A percentile compares a stretch with the other conserved stretches of the same genome.
phyloP scores from a whole-genome alignment of 1,140 invertebrate species.

The Stegodyphus dumicola region DNA sequence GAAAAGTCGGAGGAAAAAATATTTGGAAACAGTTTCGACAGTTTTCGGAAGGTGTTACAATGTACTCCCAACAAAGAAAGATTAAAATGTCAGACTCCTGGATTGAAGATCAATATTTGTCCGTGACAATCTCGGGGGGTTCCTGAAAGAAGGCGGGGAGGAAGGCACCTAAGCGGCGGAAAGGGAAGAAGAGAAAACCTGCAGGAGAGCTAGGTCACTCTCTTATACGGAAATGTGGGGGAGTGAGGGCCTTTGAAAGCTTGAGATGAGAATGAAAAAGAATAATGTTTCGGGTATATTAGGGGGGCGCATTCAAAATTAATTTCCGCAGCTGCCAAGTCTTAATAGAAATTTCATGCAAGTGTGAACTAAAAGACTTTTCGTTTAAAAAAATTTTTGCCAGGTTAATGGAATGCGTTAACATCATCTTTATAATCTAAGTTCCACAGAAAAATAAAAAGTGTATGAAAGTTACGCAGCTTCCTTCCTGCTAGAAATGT shows the following conservation, averaged over 20 bases:
- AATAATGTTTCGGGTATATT: constrained; percentile 1
- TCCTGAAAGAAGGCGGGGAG: not conserved
- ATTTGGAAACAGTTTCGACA: constrained; percentile 3
- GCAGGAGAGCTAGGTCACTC: not conserved
- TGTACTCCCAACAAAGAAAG: constrained; percentile 3
- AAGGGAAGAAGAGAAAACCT: not conserved
- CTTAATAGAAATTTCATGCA: too few species aligned
- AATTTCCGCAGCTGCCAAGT: too few species aligned
- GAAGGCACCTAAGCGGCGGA: not conserved
- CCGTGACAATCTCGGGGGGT: constrained; percentile 1
- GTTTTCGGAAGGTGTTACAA: constrained; percentile 2
- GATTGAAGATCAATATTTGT: constrained; percentile 41
- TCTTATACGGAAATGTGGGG: constrained; percentile 1
- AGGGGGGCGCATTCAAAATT: constrained; percentile 9
- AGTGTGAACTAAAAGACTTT: too few species aligned
- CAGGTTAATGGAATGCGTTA: too few species aligned
- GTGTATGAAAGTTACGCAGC: too few species aligned
- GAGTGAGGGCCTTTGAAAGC: not conserved
- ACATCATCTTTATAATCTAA: too few species aligned
- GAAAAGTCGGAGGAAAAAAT: not conserved
- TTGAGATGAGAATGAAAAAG: not conserved
- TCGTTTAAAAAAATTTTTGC: too few species aligned
- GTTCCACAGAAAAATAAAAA: too few species aligned
- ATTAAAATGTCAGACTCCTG: constrained; percentile 31
- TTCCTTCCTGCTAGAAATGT: too few species aligned